phyloP scores from a whole-genome alignment of 2,113 vertebrate genomes.

The Seriola dumerili region DNA sequence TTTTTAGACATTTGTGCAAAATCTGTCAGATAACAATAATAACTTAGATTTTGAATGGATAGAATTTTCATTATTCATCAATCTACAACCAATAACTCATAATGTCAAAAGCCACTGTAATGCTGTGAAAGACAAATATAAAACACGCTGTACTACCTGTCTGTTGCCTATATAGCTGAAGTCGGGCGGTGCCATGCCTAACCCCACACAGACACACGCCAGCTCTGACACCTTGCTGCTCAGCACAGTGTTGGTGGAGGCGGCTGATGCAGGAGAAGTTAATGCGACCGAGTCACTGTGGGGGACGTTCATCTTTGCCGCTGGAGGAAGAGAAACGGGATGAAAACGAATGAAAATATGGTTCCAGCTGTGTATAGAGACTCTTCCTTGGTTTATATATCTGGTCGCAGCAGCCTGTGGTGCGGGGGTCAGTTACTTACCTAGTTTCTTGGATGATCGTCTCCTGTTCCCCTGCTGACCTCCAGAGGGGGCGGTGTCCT shows the following conservation, averaged over 20 bases:
- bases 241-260: conserved; percentile 65
- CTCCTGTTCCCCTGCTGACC: conserved; percentile 84
- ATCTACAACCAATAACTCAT: too few relatives aligned
- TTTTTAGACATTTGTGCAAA: too few relatives aligned
- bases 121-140: background rate
- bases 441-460: conserved; percentile 90
- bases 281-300: conserved; percentile 75
- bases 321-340: conserved; percentile 71
- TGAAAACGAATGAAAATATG: background rate
- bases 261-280: conserved; percentile 62
- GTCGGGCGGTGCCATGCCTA: conserved; percentile 93
- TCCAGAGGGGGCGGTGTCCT: conserved; percentile 75
- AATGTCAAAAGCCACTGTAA: background rate
- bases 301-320: conserved; percentile 87
- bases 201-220: conserved; percentile 87
- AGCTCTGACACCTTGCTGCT: conserved; percentile 90
- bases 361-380: too few relatives aligned
- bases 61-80: too few relatives aligned
- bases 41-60: too few relatives aligned
- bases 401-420: background rate
- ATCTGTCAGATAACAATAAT: too few relatives aligned
- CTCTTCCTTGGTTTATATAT: background rate
- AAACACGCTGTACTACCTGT: conserved; percentile 84
- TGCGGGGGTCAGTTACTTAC: conserved; percentile 72
- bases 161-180: conserved; percentile 91